Evolutionary conservation across 2,797 vertebrate genomes (phyloP).

Genomic region (Sebastes aleutianus): DNA sequence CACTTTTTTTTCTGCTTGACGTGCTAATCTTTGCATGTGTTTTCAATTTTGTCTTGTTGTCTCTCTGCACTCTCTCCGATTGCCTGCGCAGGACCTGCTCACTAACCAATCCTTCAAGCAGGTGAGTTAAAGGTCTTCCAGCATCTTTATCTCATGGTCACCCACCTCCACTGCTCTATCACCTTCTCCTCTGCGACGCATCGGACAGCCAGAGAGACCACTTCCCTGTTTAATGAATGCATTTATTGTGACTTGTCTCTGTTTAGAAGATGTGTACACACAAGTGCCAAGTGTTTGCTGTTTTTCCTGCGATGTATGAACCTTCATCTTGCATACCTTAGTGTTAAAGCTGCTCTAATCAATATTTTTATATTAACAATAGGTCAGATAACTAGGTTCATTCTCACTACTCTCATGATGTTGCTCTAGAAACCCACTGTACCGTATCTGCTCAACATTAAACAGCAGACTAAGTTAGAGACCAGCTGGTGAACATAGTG

Average conservation of each 20-base stretch:
- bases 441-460: neutral
- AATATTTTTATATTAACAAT: neutral
- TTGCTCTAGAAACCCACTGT: neutral
- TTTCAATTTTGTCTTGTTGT: constrained; percentile 70
- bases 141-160: constrained; percentile 31
- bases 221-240: neutral
- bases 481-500: neutral
- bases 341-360: neutral
- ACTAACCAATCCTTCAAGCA: constrained; percentile 95
- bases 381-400: neutral
- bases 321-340: neutral
- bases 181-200: constrained; percentile 24
- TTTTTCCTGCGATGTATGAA: neutral
- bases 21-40: constrained; percentile 83
- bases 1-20: constrained; percentile 67
- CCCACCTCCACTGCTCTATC: constrained; percentile 20
- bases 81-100: constrained; percentile 94
- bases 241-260: neutral
- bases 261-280: neutral
- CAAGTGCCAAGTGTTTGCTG: neutral
- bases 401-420: neutral
- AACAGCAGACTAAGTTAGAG: no score
- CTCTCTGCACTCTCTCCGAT: constrained; percentile 77
- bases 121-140: constrained; percentile 83
- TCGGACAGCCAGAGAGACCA: neutral